These are phyloP conservation scores for Sinocyclocheilus anophthalmus DNA, from an alignment of 2,113 vertebrate genomes.

Conservation along the genomic window DNA sequence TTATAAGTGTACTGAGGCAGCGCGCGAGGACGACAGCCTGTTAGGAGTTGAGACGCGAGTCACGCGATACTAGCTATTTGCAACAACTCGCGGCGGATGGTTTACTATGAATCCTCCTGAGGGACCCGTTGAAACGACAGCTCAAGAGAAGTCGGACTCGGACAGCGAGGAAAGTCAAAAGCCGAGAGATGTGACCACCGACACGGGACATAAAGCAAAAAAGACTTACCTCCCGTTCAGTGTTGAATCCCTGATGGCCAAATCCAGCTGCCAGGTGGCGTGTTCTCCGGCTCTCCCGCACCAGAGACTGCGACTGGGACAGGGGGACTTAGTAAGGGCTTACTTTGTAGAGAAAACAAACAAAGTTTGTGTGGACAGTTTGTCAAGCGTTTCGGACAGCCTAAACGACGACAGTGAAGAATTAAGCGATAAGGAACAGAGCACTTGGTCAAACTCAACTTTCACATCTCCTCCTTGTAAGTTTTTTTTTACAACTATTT, in stretches of 20 bases:
- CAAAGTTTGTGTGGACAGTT: no score
- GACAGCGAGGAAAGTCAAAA: constrained; percentile 68
- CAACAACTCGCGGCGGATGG: neutral
- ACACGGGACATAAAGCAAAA: constrained; percentile 72
- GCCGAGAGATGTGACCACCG: constrained; percentile 69
- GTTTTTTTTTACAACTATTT: no score
- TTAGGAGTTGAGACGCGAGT: constrained; percentile 31
- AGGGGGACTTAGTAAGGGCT: no score
- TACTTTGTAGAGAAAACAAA: no score
- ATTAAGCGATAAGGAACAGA: no score
- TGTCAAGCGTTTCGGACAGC: no score
- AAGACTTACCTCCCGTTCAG: constrained; percentile 77
- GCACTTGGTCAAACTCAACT: no score
- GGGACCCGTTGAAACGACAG: constrained; percentile 70
- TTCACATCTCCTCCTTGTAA: no score
- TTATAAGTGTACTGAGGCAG: constrained; percentile 22
- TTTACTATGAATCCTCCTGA: constrained; percentile 76
- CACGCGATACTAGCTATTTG: no score
- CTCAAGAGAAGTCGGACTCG: constrained; percentile 68
- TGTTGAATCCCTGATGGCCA: constrained; percentile 82
- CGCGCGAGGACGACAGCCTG: constrained; percentile 43
- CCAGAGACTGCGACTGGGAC: no score
- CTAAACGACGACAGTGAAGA: no score
- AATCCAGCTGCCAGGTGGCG: constrained; percentile 55
- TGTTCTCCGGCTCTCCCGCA: no score